Evolutionary conservation across 2,113 vertebrate species (phyloP).

Genomic region (Urocolius indicus): DNA sequence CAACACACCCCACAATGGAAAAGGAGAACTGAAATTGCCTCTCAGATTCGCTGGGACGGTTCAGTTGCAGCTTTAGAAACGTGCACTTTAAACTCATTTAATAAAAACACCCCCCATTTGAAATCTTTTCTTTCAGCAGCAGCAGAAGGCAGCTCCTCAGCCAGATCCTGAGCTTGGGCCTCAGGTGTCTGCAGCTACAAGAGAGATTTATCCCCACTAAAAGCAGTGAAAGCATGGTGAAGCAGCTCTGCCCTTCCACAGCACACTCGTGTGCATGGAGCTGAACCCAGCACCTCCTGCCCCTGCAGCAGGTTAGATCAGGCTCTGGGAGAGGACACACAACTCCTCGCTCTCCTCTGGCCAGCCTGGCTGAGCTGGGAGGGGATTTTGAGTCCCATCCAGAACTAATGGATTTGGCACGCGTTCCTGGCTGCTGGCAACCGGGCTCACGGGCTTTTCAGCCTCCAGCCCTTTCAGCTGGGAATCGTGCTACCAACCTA

Average conservation of each 20-base stretch:
- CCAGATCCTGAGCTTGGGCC: background rate
- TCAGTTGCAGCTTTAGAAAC: slow-evolving; percentile 44
- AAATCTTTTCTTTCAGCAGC: slow-evolving; percentile 50
- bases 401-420: slow-evolving; percentile 51
- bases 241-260: background rate
- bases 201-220: too few species aligned
- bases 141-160: slow-evolving; percentile 42
- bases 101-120: background rate
- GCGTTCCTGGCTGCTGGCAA: background rate
- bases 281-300: background rate
- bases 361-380: background rate
- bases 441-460: background rate
- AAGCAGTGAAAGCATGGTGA: background rate
- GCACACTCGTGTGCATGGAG: accelerated
- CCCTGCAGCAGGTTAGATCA: background rate
- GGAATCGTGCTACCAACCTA: background rate
- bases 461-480: background rate
- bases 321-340: background rate
- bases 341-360: background rate
- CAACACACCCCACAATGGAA: background rate
- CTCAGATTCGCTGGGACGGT: slow-evolving; percentile 13
- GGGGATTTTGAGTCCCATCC: background rate
- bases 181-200: accelerated
- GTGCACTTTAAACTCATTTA: slow-evolving; percentile 39
- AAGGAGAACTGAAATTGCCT: background rate